phyloP scores from a whole-genome alignment of 1,140 invertebrate genomes.

The Gryon sp. region DNA sequence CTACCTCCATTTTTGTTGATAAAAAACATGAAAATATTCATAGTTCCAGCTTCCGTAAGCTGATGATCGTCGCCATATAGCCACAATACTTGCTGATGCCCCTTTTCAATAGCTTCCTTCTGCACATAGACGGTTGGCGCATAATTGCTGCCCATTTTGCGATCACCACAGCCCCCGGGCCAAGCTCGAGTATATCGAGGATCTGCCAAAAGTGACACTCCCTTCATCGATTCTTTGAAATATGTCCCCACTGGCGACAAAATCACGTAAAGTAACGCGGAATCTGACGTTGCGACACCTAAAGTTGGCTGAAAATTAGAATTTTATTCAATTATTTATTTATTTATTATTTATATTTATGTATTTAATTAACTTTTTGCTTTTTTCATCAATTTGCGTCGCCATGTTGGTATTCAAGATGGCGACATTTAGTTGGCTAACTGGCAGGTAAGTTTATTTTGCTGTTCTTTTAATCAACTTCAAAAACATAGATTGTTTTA shows the following conservation, averaged over 20 bases:
- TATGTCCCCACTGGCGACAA: constrained; percentile 96
- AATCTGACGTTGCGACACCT: constrained; percentile 91
- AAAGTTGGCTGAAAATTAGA: constrained; percentile 86
- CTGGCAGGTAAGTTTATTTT: too few species aligned
- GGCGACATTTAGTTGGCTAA: too few species aligned
- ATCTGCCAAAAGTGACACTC: constrained; percentile 87
- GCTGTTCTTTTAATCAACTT: too few species aligned
- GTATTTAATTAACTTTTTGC: too few species aligned
- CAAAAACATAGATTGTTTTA: too few species aligned
- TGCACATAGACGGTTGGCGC: constrained; percentile 92
- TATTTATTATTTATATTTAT: too few species aligned
- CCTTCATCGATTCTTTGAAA: constrained; percentile 82
- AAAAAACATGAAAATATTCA: constrained; percentile 98
- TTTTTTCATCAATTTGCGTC: too few species aligned
- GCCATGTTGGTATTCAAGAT: too few species aligned
- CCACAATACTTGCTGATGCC: constrained; percentile 98
- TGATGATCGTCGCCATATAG: constrained; percentile 96
- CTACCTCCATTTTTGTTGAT: constrained; percentile 94
- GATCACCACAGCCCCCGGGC: constrained; percentile 96
- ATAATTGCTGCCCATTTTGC: constrained; percentile 97
- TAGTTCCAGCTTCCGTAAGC: constrained; percentile 98
- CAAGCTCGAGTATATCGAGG: constrained; percentile 92
- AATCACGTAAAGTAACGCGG: constrained; percentile 94
- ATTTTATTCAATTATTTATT: too few species aligned
- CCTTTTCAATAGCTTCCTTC: constrained; percentile 87